Conservation (phyloP, 2,888 invertebrate genomes). For the Pachydiplax longipennis region DNA sequence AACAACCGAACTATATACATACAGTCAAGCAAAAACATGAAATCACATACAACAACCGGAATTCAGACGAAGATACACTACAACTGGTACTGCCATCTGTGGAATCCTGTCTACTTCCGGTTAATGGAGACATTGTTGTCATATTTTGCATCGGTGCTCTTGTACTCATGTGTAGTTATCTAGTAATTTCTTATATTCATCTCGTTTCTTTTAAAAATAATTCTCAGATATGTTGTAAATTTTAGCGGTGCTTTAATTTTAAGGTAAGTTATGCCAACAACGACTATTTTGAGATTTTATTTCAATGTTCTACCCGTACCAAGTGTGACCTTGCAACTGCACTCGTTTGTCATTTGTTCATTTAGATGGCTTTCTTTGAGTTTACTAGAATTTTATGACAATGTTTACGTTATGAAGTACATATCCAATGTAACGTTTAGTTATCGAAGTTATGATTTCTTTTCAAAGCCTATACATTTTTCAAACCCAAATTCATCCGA, state of each 20-base stretch:
- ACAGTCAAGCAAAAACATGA: not conserved
- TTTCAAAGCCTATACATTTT: not conserved
- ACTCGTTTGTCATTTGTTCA: slow-evolving; percentile 47
- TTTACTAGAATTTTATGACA: slow-evolving; percentile 11
- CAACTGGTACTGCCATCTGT: not conserved
- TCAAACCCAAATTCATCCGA: not conserved
- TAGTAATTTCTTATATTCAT: not conserved
- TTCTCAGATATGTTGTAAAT: slow-evolving; percentile 14
- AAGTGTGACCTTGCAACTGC: slow-evolving; percentile 48
- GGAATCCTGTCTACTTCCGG: slow-evolving; percentile 45
- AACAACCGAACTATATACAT: not conserved
- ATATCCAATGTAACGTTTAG: not conserved
- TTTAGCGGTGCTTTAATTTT: slow-evolving; percentile 26
- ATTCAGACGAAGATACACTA: not conserved
- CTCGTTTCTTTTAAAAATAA: not conserved
- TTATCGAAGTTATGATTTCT: not conserved
- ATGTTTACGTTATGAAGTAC: slow-evolving; percentile 22
- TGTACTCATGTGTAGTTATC: slow-evolving; percentile 4
- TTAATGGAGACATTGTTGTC: slow-evolving; percentile 49
- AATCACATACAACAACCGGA: not conserved
- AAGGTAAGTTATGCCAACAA: slow-evolving; percentile 2
- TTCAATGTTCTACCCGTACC: not conserved
- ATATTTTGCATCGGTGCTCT: slow-evolving; percentile 48
- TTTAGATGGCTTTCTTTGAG: slow-evolving; percentile 38
- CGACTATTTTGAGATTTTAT: not conserved